These are phyloP conservation scores for Cheilosia pagana DNA, from an alignment of 2,888 invertebrate species.

Conservation along the genomic window DNA sequence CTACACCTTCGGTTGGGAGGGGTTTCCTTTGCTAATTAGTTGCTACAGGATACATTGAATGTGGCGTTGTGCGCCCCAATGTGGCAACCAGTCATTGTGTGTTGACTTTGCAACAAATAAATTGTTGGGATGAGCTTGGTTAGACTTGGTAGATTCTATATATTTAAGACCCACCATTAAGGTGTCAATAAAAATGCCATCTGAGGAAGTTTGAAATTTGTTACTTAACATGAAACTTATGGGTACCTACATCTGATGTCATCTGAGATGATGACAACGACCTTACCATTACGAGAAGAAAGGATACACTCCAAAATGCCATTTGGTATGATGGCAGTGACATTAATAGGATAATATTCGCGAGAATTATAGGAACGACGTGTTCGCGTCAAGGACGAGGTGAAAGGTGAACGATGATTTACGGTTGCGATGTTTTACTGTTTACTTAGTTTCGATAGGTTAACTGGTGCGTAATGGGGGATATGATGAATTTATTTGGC, in stretches of 20 bases:
- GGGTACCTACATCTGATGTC: constrained; percentile 14
- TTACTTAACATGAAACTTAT: constrained; percentile 15
- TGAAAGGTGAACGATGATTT: too few relatives aligned
- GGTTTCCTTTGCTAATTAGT: constrained; percentile 10
- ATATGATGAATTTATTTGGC: too few relatives aligned
- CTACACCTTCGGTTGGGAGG: background rate
- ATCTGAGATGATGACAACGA: constrained; percentile 22
- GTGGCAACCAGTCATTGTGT: constrained; percentile 30
- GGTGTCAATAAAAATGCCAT: constrained; percentile 35
- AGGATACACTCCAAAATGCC: constrained; percentile 1
- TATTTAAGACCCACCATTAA: constrained; percentile 10
- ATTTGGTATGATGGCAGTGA: constrained; percentile 13
- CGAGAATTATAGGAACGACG: too few relatives aligned
- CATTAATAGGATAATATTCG: background rate
- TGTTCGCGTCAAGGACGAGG: too few relatives aligned
- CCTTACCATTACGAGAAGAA: background rate
- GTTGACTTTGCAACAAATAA: constrained; percentile 38
- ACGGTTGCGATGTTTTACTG: too few relatives aligned
- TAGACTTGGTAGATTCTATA: constrained; percentile 1
- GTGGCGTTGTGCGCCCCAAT: background rate
- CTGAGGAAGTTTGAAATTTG: constrained; percentile 7
- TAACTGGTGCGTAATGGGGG: too few relatives aligned
- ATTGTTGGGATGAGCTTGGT: constrained; percentile 25
- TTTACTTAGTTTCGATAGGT: too few relatives aligned
- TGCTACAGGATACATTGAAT: background rate